Percentiles rank a stretch among this genome's conserved stretches.
phyloP scores from a whole-genome alignment of 2,113 vertebrate species.

The Heteronetta atricapilla region DNA sequence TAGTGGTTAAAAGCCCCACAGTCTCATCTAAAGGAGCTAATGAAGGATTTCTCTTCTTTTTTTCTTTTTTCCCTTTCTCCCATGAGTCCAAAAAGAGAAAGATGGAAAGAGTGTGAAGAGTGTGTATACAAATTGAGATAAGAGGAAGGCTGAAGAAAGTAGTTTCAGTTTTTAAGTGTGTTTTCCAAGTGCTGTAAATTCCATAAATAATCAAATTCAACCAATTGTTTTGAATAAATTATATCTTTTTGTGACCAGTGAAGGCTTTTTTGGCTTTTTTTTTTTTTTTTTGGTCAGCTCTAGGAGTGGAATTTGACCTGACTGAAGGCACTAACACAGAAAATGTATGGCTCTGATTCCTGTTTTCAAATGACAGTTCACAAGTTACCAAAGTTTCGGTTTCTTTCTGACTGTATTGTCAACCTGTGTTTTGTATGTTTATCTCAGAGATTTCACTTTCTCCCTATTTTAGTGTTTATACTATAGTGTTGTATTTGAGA shows the following conservation, averaged over 20 bases:
- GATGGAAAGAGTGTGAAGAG: neutral
- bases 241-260: neutral
- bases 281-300: neutral
- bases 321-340: neutral
- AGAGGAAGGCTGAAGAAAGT: neutral
- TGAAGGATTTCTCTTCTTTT: neutral
- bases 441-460: neutral
- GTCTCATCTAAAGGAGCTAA: neutral
- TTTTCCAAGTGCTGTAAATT: neutral
- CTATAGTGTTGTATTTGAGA: neutral
- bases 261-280: neutral
- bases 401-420: neutral
- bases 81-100: slow-evolving; percentile 25
- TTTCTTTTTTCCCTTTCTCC: neutral
- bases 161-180: neutral
- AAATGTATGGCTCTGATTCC: neutral
- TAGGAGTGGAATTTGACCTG: neutral
- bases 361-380: neutral
- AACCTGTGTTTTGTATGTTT: neutral
- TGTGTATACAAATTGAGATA: neutral
- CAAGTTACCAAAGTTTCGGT: neutral
- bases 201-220: neutral
- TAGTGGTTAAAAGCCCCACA: neutral
- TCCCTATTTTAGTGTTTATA: neutral
- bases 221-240: slow-evolving; percentile 8